Evolutionary conservation across 2,888 invertebrate species (phyloP).

Genomic region (Camponotus fellah): DNA sequence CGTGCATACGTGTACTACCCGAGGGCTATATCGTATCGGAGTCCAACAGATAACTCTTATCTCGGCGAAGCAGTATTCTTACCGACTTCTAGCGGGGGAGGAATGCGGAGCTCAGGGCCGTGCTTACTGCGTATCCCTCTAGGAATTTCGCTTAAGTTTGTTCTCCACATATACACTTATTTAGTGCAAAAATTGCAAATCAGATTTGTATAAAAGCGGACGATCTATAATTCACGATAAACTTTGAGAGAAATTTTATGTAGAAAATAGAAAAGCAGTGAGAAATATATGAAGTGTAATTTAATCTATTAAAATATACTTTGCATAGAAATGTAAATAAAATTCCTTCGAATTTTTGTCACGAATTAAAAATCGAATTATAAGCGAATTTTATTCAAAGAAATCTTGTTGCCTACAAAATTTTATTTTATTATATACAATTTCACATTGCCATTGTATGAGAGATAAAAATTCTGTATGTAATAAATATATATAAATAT

Average conservation of each 20-base stretch:
- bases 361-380: background rate
- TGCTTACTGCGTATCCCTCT: conserved; percentile 43
- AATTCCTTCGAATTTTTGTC: background rate
- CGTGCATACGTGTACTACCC: conserved; percentile 64
- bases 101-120: conserved; percentile 66
- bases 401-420: background rate
- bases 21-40: conserved; percentile 83
- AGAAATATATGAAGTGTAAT: background rate
- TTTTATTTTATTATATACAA: conserved; percentile 3
- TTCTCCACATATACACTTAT: background rate
- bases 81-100: conserved; percentile 67
- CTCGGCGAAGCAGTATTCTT: conserved; percentile 83
- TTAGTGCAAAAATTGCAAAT: background rate
- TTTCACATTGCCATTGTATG: background rate
- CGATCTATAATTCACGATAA: background rate
- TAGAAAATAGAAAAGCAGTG: background rate
- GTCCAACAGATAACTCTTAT: conserved; percentile 84
- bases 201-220: background rate
- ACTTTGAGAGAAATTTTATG: background rate
- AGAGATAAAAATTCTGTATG: too few relatives aligned
- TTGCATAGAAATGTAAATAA: background rate
- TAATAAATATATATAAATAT: background rate
- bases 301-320: background rate
- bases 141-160: background rate
- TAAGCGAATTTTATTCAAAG: background rate